A percentile compares a stretch with the other conserved stretches of the same genome.
Conservation (phyloP, 2,113 vertebrate species). For the Mesembrinibis cayennensis region DNA sequence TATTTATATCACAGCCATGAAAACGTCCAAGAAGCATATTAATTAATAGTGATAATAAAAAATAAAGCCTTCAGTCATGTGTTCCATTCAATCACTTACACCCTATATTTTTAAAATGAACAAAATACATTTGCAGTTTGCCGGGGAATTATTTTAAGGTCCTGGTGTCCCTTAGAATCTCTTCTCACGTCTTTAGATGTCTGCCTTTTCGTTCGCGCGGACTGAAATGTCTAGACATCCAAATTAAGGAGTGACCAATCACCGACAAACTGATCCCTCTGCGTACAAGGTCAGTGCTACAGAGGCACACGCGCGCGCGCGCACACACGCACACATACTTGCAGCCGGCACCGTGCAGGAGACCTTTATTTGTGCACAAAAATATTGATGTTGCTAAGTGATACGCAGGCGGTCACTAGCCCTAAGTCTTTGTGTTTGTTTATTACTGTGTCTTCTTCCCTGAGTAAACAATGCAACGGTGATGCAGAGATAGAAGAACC, state of each 20-base stretch:
- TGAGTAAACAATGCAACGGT: slow-evolving; percentile 60
- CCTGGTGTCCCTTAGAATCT: slow-evolving; percentile 63
- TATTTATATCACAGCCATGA: slow-evolving; percentile 11
- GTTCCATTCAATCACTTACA: slow-evolving; percentile 28
- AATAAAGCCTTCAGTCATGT: slow-evolving; percentile 30
- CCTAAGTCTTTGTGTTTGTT: slow-evolving; percentile 62
- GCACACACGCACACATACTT: not conserved
- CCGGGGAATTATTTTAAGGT: slow-evolving; percentile 57
- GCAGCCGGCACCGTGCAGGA: slow-evolving; percentile 21
- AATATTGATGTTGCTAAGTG: slow-evolving; percentile 81
- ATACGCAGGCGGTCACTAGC: slow-evolving; percentile 33
- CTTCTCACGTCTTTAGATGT: slow-evolving; percentile 68
- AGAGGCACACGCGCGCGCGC: not conserved
- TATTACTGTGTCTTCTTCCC: slow-evolving; percentile 31
- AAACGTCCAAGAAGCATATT: slow-evolving; percentile 39
- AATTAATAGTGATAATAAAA: slow-evolving; percentile 45
- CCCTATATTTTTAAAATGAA: slow-evolving; percentile 60
- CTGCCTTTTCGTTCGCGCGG: slow-evolving; percentile 59
- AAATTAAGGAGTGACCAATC: slow-evolving; percentile 75
- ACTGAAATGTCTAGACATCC: slow-evolving; percentile 73
- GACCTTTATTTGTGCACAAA: slow-evolving; percentile 74
- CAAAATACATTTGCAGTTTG: slow-evolving; percentile 22
- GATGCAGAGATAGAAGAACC: slow-evolving; percentile 15
- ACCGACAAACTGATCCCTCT: slow-evolving; percentile 30
- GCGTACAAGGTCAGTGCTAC: slow-evolving; percentile 56